Conservation (phyloP, 2,113 vertebrate genomes). For the Pterocles orientalis region DNA sequence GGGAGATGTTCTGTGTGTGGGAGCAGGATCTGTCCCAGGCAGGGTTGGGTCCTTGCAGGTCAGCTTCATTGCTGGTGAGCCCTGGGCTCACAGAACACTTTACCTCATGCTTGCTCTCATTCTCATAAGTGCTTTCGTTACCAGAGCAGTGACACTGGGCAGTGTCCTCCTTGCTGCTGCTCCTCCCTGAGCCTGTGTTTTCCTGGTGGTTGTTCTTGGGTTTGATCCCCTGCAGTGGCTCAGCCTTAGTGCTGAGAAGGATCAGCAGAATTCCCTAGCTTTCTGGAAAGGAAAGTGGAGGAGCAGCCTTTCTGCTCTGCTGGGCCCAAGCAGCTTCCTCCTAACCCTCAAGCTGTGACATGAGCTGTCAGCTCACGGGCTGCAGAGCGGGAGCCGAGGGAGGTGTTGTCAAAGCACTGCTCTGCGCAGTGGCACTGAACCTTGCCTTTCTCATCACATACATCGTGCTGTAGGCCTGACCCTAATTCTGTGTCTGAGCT, state of each 20-base stretch:
- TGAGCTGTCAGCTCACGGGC: not conserved
- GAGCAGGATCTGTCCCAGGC: not conserved
- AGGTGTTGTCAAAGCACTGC: not conserved
- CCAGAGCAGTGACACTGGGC: fast-evolving
- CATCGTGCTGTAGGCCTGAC: not conserved
- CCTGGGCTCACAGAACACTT: not conserved
- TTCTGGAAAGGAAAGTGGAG: not conserved
- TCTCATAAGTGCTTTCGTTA: not conserved
- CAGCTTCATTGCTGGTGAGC: not conserved
- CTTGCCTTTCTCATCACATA: not conserved
- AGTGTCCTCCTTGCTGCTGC: not conserved
- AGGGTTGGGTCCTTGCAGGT: not conserved
- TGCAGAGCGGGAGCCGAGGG: not conserved
- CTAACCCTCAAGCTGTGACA: not conserved
- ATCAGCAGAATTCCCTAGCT: not conserved
- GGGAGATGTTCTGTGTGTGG: not conserved
- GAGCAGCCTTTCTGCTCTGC: not conserved
- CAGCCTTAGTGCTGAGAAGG: not conserved
- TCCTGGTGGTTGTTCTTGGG: not conserved
- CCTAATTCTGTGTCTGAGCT: not conserved
- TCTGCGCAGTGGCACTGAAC: not conserved
- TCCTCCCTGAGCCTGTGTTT: not conserved
- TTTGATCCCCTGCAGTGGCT: not conserved
- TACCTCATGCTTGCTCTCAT: not conserved
- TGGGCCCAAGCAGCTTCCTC: not conserved